Evolutionary conservation across 2,113 vertebrate genomes (phyloP).

Genomic region (Tragulus kanchil): DNA sequence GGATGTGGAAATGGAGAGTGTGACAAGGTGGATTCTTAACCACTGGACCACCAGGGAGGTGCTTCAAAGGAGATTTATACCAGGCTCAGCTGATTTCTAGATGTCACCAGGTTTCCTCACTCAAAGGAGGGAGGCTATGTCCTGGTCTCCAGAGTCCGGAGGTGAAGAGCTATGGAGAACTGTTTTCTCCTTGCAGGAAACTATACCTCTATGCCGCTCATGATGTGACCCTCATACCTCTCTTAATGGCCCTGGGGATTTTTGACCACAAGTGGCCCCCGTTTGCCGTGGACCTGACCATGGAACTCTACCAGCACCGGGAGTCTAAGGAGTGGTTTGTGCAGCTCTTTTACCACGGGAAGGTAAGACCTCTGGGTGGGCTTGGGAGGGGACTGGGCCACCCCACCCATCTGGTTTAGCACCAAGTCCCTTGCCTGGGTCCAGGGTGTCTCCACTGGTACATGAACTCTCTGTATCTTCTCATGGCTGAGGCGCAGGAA

Average conservation of each 20-base stretch:
- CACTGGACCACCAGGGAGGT: background rate
- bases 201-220: slow-evolving; percentile 94
- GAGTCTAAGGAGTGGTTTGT: slow-evolving; percentile 92
- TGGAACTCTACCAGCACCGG: slow-evolving; percentile 93
- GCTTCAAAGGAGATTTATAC: background rate
- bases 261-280: slow-evolving; percentile 96
- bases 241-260: slow-evolving; percentile 93
- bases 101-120: background rate
- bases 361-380: slow-evolving; percentile 87
- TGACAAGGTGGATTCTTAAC: background rate
- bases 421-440: background rate
- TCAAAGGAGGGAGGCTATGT: too few species aligned
- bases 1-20: slow-evolving; percentile 15
- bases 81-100: background rate
- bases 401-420: background rate
- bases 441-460: background rate
- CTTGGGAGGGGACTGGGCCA: accelerated
- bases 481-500: background rate
- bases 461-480: background rate
- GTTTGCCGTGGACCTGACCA: slow-evolving; percentile 92
- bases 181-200: slow-evolving; percentile 89
- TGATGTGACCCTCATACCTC: slow-evolving; percentile 94
- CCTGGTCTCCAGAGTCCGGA: background rate
- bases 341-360: slow-evolving; percentile 90
- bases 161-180: background rate